Percentiles rank a stretch among this genome's conserved stretches.
Evolutionary conservation across 2,888 invertebrate species (phyloP).

Genomic region (Schizotus pectinicornis): DNA sequence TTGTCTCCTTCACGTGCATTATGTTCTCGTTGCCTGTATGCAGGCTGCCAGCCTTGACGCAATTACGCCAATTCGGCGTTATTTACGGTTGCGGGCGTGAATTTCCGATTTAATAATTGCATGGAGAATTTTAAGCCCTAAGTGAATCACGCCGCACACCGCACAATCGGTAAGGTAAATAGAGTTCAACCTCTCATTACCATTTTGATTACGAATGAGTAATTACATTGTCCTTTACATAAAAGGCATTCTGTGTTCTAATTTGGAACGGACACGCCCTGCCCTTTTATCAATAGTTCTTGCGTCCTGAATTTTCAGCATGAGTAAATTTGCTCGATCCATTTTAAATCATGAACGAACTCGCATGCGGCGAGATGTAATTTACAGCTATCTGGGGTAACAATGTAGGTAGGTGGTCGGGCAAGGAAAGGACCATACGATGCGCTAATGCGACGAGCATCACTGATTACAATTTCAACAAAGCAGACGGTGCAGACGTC

Average conservation of each 20-base stretch:
- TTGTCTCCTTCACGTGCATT: no score
- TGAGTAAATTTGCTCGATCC: constrained; percentile 29
- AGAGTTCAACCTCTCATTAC: constrained; percentile 30
- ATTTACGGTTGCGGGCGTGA: not conserved
- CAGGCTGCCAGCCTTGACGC: not conserved
- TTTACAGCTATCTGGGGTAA: constrained; percentile 32
- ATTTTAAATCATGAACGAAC: constrained; percentile 32
- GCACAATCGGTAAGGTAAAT: constrained; percentile 27
- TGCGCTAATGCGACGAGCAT: constrained; percentile 16
- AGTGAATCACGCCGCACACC: constrained; percentile 17
- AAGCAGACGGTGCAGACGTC: not conserved
- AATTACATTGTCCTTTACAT: constrained; percentile 30
- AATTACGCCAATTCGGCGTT: not conserved
- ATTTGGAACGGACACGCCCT: constrained; percentile 21
- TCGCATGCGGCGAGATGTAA: constrained; percentile 32
- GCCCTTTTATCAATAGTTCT: constrained; percentile 25
- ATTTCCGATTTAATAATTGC: constrained; percentile 20
- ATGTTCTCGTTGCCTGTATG: no score
- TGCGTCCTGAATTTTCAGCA: constrained; percentile 30
- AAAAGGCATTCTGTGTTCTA: constrained; percentile 25
- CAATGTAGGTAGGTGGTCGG: constrained; percentile 29
- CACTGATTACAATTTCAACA: constrained; percentile 15
- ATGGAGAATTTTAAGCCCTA: constrained; percentile 6
- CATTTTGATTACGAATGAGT: constrained; percentile 32
- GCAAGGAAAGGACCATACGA: constrained; percentile 15